A percentile compares a stretch with the other conserved stretches of the same genome.
phyloP scores from a whole-genome alignment of 2,888 invertebrate genomes.

The Clanis bilineata region DNA sequence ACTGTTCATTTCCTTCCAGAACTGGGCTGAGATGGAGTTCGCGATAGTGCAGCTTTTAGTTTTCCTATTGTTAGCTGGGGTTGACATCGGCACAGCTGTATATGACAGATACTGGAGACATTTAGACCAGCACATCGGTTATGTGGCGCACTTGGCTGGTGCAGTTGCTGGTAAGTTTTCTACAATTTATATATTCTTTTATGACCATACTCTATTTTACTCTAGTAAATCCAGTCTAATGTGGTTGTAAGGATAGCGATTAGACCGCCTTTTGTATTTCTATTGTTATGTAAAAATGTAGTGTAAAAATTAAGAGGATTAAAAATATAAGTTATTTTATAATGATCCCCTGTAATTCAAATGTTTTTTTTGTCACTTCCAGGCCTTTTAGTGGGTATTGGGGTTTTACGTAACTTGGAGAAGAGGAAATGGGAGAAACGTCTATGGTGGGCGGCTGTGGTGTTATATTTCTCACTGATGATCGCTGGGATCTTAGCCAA shows the following conservation, averaged over 20 bases:
- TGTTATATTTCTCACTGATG: conserved; percentile 87
- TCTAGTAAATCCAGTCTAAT: too few relatives aligned
- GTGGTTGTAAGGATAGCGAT: too few relatives aligned
- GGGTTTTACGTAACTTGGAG: conserved; percentile 91
- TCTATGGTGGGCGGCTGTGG: conserved; percentile 91
- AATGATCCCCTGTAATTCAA: too few relatives aligned
- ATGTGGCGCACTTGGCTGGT: conserved; percentile 96
- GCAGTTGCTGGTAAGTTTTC: conserved; percentile 88
- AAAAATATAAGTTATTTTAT: too few relatives aligned
- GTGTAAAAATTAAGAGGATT: too few relatives aligned
- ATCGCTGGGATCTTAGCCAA: conserved; percentile 88
- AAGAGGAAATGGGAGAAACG: conserved; percentile 90
- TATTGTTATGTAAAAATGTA: too few relatives aligned
- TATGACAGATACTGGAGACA: conserved; percentile 91
- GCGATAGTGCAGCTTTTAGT: conserved; percentile 92
- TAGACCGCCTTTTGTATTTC: too few relatives aligned
- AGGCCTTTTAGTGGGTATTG: conserved; percentile 91
- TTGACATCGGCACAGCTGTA: conserved; percentile 95
- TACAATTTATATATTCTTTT: background rate
- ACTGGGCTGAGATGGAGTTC: conserved; percentile 98
- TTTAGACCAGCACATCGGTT: conserved; percentile 91
- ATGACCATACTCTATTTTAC: too few relatives aligned
- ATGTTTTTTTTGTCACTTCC: conserved; percentile 52
- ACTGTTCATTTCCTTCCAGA: conserved; percentile 78
- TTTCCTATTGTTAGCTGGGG: conserved; percentile 89